Evolutionary conservation across 2,797 vertebrate species (phyloP).

Genomic region (Sebastes melanostomus): DNA sequence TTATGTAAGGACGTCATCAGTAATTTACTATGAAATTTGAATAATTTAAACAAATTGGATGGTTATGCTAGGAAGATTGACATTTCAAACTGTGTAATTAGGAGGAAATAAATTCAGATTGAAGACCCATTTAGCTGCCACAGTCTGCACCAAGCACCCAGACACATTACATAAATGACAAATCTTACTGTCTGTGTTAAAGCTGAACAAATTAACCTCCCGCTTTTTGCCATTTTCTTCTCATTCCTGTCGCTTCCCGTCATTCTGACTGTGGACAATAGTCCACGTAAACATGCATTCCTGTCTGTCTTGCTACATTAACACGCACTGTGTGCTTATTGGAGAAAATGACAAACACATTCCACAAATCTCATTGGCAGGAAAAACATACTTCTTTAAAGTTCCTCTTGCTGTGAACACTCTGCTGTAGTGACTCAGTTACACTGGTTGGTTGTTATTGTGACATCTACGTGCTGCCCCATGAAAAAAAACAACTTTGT

Average conservation of each 20-base stretch:
- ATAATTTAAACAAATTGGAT: background rate
- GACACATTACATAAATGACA: constrained; percentile 6
- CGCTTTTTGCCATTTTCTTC: constrained; percentile 18
- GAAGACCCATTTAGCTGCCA: constrained; percentile 34
- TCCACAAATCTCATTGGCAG: constrained; percentile 49
- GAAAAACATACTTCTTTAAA: background rate
- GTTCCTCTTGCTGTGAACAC: constrained; percentile 35
- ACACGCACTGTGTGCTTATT: constrained; percentile 44
- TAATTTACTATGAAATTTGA: constrained; percentile 24
- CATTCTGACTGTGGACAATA: constrained; percentile 29
- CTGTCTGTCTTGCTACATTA: constrained; percentile 28
- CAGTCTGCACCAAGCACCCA: constrained; percentile 24
- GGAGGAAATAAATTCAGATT: constrained; percentile 16
- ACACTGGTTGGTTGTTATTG: constrained; percentile 25
- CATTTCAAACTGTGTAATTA: constrained; percentile 6
- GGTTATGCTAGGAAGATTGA: background rate
- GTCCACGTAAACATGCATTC: constrained; percentile 46
- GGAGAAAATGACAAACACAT: constrained; percentile 48
- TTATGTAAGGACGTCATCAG: constrained; percentile 20
- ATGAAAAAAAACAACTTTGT: constrained; percentile 34
- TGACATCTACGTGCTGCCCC: constrained; percentile 30
- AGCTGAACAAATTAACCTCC: constrained; percentile 27
- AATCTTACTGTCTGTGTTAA: constrained; percentile 45
- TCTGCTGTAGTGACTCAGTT: constrained; percentile 43
- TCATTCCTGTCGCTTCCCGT: constrained; percentile 25